Conservation (phyloP, 2,113 vertebrate genomes). For the Picathartes gymnocephalus region DNA sequence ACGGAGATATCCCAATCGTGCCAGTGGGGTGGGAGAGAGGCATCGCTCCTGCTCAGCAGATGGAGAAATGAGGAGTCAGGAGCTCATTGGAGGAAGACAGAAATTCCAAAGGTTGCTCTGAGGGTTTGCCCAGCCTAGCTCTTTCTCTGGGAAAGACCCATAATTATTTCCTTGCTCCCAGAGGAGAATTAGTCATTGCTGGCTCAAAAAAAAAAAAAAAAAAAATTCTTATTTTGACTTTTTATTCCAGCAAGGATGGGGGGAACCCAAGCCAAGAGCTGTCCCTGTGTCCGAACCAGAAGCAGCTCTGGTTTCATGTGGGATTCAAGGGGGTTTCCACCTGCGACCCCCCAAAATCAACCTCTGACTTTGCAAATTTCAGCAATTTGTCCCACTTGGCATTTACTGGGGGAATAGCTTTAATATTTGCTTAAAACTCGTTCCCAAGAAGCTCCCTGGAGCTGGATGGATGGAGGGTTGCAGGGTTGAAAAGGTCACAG, state of each 20-base stretch:
- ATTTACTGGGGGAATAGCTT: not conserved
- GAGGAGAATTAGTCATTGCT: not conserved
- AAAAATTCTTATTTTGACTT: not conserved
- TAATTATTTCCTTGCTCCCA: not conserved
- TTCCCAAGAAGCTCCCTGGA: not conserved
- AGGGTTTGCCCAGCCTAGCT: not conserved
- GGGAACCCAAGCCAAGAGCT: not conserved
- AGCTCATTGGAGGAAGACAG: not conserved
- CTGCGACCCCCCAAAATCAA: rapidly evolving
- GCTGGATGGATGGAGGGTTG: not conserved
- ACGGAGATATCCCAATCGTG: not conserved
- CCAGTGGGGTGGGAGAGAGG: not conserved
- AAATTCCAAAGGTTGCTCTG: not conserved
- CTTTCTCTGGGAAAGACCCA: not conserved
- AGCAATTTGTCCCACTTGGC: not conserved
- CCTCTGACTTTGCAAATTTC: not conserved
- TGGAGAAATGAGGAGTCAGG: not conserved
- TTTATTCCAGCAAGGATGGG: not conserved
- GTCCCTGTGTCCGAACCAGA: not conserved
- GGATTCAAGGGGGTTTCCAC: not conserved
- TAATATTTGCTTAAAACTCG: not conserved
- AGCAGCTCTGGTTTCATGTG: not conserved
- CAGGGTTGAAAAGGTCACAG: rapidly evolving
- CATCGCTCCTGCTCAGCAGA: rapidly evolving
- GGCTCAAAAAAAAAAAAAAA: not conserved